Evolutionary conservation across 1,140 invertebrate species (phyloP), one percentile per base, ranked within the genome.

Genomic region (Brachionus paranguensis): DNA sequence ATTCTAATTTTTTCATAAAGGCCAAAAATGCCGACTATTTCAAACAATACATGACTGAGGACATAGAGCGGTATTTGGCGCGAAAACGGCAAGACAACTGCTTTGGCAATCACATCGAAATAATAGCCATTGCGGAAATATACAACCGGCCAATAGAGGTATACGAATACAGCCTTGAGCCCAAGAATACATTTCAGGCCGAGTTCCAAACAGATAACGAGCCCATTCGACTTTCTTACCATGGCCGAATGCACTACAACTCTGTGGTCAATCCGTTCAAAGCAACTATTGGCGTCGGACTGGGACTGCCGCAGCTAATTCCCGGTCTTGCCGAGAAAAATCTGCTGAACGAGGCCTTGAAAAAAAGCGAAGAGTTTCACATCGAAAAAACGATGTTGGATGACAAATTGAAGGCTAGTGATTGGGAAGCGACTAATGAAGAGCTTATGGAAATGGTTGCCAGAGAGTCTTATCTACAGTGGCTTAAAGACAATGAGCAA

Each of bases 371-470:
- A 89, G 92, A 95, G 83, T 90, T 93, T 85, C 93, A 95, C 85
- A 93, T 96, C 86, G 95, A 96, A 90, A 93, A 94, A 91, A 93
- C 95, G 3, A 97, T 97, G 95, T 90, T 97, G 76, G 94, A 96
- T 88, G 95, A 97, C 88, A 97, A 96, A 89, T 88, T 97, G 33
- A 92, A 93, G 87, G 95, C 95, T 64, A 95, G 95, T 53, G 95
- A 97, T 88, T 96, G 94, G 94, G 95, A 97, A 89, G 93, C 95
- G 12, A 97, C 95, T 1, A 95, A 95, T 88, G 94, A 96, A 89
- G 94, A 94, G 33, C 94, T 97, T 79, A 94, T 95, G 87, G 94
- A 96, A 89, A 94, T 96, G 90, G 89, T 91, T 7, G 94, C 94
- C 0, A 90, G 94, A 33, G 95, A 96, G 89, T 95, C 94, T 83